A percentile compares a stretch with the other conserved stretches of the same genome.
Conservation (phyloP, 2,797 vertebrate species). For the Trematomus bernacchii region DNA sequence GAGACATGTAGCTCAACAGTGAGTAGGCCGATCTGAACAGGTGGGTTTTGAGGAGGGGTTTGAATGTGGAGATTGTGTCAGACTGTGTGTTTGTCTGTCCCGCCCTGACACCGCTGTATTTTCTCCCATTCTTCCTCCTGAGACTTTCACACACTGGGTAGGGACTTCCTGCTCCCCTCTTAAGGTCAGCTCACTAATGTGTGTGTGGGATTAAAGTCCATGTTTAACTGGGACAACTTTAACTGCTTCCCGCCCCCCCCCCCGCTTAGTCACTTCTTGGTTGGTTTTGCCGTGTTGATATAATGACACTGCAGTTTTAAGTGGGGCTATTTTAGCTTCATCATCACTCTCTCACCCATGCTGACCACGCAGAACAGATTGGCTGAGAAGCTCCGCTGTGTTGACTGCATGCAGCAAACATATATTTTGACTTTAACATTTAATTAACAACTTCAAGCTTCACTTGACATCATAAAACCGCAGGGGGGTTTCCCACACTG, state of each 20-base stretch:
- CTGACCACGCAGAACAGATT: not conserved
- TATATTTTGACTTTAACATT: conserved; percentile 19
- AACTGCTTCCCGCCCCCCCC: not conserved
- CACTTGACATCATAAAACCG: conserved; percentile 52
- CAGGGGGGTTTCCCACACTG: conserved; percentile 53
- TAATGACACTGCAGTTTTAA: conserved; percentile 23
- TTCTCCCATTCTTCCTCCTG: conserved; percentile 25
- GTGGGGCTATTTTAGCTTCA: not conserved
- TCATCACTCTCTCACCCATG: not conserved
- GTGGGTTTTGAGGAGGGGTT: no score
- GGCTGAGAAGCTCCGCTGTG: not conserved
- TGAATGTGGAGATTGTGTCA: no score
- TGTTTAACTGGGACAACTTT: conserved; percentile 4
- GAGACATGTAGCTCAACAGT: no score
- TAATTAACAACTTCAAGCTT: conserved; percentile 6
- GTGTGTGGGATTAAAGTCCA: conserved; percentile 59
- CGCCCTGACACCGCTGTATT: conserved; percentile 15
- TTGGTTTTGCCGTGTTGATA: conserved; percentile 11
- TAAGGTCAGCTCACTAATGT: conserved; percentile 53
- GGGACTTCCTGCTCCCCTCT: conserved; percentile 43
- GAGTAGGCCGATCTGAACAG: no score
- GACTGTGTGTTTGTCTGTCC: conserved; percentile 7
- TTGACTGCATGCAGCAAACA: not conserved
- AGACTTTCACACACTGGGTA: conserved; percentile 7
- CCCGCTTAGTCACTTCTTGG: conserved; percentile 5